Evolutionary conservation across 2,797 vertebrate genomes (phyloP).

Genomic region (Cirrhinus mrigala): DNA sequence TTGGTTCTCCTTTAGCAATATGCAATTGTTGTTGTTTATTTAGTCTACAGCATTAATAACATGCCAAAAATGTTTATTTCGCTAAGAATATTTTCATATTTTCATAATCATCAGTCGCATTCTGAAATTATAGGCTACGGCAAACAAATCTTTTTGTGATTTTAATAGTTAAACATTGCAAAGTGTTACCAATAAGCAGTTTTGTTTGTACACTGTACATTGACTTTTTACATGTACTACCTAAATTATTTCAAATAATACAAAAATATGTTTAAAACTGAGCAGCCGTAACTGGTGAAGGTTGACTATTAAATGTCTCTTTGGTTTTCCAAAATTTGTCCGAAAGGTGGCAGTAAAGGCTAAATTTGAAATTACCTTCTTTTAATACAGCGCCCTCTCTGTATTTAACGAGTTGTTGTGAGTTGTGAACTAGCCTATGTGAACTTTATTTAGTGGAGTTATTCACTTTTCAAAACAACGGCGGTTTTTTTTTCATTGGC

Average conservation of each 20-base stretch:
- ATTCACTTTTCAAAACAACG: background rate
- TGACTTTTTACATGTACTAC: background rate
- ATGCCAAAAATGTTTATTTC: background rate
- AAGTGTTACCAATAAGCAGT: background rate
- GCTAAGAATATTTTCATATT: background rate
- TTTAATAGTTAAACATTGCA: background rate
- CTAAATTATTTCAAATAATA: background rate
- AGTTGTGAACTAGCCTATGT: background rate
- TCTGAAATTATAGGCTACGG: background rate
- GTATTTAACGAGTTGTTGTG: background rate
- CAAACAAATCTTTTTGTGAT: background rate
- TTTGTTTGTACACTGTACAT: too few relatives aligned
- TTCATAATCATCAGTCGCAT: background rate
- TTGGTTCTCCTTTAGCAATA: background rate
- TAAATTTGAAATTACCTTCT: conserved; percentile 1
- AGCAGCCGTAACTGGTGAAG: too few relatives aligned
- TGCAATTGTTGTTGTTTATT: background rate
- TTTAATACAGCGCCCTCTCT: background rate
- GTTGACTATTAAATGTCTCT: background rate
- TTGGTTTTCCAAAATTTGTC: background rate
- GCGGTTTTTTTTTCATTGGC: background rate
- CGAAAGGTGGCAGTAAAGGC: conserved; percentile 26
- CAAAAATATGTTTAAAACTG: too few relatives aligned
- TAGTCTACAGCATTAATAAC: background rate
- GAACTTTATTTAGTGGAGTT: background rate